Percentiles rank a stretch among this genome's conserved stretches.
phyloP scores from a whole-genome alignment of 2,113 vertebrate species.

The Melanerpes aurifrons region DNA sequence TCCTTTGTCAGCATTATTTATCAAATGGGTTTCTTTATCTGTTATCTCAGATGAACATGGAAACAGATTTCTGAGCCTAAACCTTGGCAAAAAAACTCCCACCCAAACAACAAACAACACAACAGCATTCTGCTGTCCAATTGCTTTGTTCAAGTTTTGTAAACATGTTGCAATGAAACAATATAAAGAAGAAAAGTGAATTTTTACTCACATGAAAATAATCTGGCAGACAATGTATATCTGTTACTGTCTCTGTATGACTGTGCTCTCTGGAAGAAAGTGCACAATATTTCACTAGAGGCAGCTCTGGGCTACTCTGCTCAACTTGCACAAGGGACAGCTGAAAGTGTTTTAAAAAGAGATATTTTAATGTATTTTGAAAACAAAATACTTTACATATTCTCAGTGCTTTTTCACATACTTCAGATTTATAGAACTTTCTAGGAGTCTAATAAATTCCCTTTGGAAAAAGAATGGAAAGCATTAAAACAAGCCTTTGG shows the following conservation, averaged over 20 bases:
- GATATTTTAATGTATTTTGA: neutral
- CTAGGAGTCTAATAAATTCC: neutral
- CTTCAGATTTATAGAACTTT: neutral
- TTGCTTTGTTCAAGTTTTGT: neutral
- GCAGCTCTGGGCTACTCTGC: constrained; percentile 58
- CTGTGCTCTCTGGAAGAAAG: constrained; percentile 81
- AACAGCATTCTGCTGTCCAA: neutral
- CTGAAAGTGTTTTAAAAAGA: constrained; percentile 57
- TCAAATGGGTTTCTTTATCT: neutral
- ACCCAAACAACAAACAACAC: neutral
- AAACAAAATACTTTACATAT: neutral
- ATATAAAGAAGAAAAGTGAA: neutral
- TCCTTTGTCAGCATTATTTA: neutral
- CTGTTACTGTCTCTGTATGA: constrained; percentile 84
- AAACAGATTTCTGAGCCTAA: constrained; percentile 6
- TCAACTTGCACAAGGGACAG: constrained; percentile 50
- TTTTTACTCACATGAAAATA: constrained; percentile 81
- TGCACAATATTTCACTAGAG: constrained; percentile 78
- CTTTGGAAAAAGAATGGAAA: neutral
- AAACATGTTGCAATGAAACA: neutral
- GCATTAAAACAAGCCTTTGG: neutral
- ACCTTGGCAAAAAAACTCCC: neutral
- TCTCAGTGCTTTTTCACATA: neutral
- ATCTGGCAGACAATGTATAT: constrained; percentile 88
- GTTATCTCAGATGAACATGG: neutral